Evolutionary conservation across 1,140 invertebrate genomes (phyloP).

Genomic region (Hyphantria cunea): DNA sequence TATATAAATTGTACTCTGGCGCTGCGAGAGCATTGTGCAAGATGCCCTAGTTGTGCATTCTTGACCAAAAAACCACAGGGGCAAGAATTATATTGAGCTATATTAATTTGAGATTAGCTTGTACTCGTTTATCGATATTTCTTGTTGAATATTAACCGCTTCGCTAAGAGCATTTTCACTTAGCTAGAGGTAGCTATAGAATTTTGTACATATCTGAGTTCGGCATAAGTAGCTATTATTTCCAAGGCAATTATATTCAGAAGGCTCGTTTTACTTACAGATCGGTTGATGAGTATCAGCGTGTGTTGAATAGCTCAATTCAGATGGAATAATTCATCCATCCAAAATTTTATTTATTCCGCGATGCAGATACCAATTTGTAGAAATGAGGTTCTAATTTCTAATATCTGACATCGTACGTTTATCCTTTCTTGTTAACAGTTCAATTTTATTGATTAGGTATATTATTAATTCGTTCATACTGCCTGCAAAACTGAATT

Average conservation of each 20-base stretch:
- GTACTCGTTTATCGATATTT: background rate
- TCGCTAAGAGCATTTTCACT: constrained; percentile 32
- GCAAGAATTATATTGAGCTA: no score
- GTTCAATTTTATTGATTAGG: no score
- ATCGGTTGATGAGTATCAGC: constrained; percentile 37
- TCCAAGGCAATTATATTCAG: constrained; percentile 53
- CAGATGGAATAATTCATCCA: constrained; percentile 38
- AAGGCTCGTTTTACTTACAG: constrained; percentile 35
- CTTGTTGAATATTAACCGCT: constrained; percentile 55
- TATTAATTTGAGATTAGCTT: no score
- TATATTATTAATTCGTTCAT: no score
- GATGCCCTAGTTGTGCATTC: no score
- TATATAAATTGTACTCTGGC: no score
- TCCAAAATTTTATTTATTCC: background rate
- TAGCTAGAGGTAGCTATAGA: constrained; percentile 14
- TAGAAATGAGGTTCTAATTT: background rate
- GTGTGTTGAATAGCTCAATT: constrained; percentile 39
- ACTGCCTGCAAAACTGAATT: no score
- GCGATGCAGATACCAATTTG: background rate
- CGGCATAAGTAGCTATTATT: constrained; percentile 51
- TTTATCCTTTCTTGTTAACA: no score
- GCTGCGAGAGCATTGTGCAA: no score
- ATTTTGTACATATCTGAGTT: constrained; percentile 33
- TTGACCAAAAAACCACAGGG: no score
- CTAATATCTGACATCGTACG: no score